Conservation (phyloP, 2,888 invertebrate genomes). For the Galeruca laticollis region DNA sequence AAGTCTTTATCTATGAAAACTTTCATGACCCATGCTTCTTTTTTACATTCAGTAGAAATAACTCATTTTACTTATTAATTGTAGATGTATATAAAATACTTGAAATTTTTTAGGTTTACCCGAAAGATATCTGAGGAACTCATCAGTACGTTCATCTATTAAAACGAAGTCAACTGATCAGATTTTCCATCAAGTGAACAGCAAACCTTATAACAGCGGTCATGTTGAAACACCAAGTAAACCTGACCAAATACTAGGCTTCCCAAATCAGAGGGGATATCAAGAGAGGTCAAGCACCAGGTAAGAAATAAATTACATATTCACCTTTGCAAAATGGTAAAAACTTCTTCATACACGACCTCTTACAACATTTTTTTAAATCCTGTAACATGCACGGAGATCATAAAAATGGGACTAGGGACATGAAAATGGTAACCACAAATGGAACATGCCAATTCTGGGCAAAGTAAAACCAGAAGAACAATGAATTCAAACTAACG, state of each 20-base stretch:
- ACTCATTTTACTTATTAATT: neutral
- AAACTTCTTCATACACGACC: too few species aligned
- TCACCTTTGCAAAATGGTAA: neutral
- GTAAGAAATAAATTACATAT: constrained; percentile 22
- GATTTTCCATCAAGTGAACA: constrained; percentile 59
- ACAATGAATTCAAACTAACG: too few species aligned
- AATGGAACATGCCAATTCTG: too few species aligned
- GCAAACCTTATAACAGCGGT: constrained; percentile 53
- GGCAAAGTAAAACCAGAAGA: too few species aligned
- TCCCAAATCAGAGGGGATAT: constrained; percentile 60
- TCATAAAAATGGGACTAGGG: too few species aligned
- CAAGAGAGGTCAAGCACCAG: constrained; percentile 67
- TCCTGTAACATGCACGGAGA: too few species aligned
- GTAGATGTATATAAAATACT: neutral
- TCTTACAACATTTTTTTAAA: too few species aligned
- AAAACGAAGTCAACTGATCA: constrained; percentile 56
- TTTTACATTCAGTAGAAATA: neutral
- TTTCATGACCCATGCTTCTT: too few species aligned
- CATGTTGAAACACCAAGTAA: constrained; percentile 46
- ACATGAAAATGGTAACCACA: too few species aligned
- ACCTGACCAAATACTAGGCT: constrained; percentile 52
- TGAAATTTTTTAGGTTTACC: constrained; percentile 46
- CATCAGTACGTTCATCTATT: constrained; percentile 54
- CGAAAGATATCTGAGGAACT: constrained; percentile 47
- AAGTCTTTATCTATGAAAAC: too few species aligned